Base-by-base conservation (phyloP, 2,888 invertebrate species). In the Eristalis arbustorum region DNA sequence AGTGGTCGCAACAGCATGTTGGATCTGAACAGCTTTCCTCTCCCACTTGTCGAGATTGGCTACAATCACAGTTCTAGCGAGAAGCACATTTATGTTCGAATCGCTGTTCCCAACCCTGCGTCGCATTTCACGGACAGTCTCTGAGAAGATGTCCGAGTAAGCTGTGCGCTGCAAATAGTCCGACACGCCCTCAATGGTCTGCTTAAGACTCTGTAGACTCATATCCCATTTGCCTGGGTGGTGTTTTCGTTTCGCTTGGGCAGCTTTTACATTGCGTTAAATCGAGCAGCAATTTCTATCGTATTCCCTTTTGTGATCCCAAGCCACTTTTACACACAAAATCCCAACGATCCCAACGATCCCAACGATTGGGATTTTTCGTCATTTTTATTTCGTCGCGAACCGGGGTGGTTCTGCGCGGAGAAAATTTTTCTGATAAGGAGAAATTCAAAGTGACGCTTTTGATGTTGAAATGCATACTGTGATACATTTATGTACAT, bases 41-140 rank as follows among this genome's bases (percentile, higher is more conserved):
- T 80, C 75, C 80, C 80, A 84, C n/a, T 63, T 42, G 57, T 76
- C 67, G 0, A 80, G 11, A 18, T 49, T 62, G 6, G 76, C 18
- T 8, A 76, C 1, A 13, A 84, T 67, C 6, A 75, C 18, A 42
- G 57, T 31, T 34, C 34, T 49, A 8, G 62, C 72, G 2, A 84
- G 64, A 1, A 71, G 18, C 13, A 67, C 22, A 23, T 66, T 69
- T 6, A 79, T n/a, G 57, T 62, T 67, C 8, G 56, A 25, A 18
- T 79, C 71, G n/a, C 66, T 71, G 56, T 59, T 22, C n/a, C 61
- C 23, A n/a, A 62, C 13, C 10, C 69, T 2, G 14, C 31, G 56
- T 57, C 42, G 42, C 69, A 84, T 79, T n/a, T 56, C 56, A 10
- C 75, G 57, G 11, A 75, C 25, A 4, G 59, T 74, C 6, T 56